phyloP scores from a whole-genome alignment of 1,140 invertebrate genomes.

The Halictus rubicundus region DNA sequence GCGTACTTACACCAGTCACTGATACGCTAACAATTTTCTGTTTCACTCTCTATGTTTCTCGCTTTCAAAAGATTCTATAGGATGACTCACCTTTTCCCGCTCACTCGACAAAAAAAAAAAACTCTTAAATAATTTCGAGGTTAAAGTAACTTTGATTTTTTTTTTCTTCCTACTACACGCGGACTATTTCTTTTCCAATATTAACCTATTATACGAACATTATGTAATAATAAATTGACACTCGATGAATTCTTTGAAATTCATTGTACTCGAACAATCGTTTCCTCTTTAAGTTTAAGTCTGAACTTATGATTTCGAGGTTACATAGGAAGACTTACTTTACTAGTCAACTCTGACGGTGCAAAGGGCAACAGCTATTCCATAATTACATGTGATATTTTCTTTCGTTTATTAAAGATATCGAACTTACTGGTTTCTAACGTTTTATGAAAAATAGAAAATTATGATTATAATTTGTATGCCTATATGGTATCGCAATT shows the following conservation, averaged over 20 bases:
- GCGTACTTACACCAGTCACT: slow-evolving; percentile 14
- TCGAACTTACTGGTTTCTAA: neutral
- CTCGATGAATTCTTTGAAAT: slow-evolving; percentile 2
- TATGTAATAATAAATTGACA: slow-evolving; percentile 38
- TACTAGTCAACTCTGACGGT: neutral
- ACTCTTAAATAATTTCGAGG: slow-evolving; percentile 43
- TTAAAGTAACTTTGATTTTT: slow-evolving; percentile 46
- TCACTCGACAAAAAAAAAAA: slow-evolving; percentile 41
- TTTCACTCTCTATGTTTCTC: slow-evolving; percentile 30
- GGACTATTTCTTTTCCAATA: slow-evolving; percentile 7
- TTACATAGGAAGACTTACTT: slow-evolving; percentile 22
- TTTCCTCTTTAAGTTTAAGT: slow-evolving; percentile 18
- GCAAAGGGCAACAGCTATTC: slow-evolving; percentile 9
- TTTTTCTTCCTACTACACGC: slow-evolving; percentile 5
- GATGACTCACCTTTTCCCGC: slow-evolving; percentile 72
- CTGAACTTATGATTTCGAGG: slow-evolving; percentile 43
- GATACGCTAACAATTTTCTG: slow-evolving; percentile 28
- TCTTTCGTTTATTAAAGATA: neutral
- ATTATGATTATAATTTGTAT: no score
- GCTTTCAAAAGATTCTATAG: slow-evolving; percentile 38
- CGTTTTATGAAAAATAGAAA: neutral
- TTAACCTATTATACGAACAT: slow-evolving; percentile 25
- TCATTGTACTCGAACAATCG: neutral
- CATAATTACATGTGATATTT: neutral
- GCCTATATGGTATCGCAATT: neutral